A percentile compares a stretch with the other conserved stretches of the same genome.
Conservation (phyloP, 2,113 vertebrate species). For the Lampris megalopsis region DNA sequence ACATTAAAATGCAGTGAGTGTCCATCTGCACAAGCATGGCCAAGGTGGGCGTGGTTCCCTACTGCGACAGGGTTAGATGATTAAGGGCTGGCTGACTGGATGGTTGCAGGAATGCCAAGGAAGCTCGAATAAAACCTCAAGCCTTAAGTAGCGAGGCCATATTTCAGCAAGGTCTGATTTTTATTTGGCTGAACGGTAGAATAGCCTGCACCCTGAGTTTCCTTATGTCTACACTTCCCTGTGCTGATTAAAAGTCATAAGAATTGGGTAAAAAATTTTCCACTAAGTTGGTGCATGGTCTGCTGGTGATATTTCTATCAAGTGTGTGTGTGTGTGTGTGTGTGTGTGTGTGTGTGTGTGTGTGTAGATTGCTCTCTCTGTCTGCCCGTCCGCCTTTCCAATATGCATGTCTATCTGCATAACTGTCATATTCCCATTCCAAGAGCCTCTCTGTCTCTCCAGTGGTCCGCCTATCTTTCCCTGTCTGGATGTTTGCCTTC, state of each 20-base stretch:
- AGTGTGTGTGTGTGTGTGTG: background rate
- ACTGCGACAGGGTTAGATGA: conserved; percentile 21
- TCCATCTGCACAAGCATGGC: conserved; percentile 43
- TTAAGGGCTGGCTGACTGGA: conserved; percentile 25
- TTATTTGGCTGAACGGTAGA: conserved; percentile 19
- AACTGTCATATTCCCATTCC: no score
- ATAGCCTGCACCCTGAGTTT: background rate
- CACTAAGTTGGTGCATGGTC: background rate
- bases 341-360: conserved; percentile 13
- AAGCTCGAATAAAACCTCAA: conserved; percentile 36
- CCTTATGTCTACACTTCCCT: conserved; percentile 3
- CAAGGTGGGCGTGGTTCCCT: conserved; percentile 17
- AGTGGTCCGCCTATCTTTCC: conserved; percentile 11
- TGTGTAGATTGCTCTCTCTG: background rate
- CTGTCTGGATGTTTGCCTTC: conserved; percentile 9
- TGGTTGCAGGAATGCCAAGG: conserved; percentile 14
- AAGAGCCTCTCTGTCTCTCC: conserved; percentile 9
- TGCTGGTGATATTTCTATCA: conserved; percentile 2
- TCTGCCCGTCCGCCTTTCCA: background rate
- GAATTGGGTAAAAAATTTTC: conserved; percentile 20
- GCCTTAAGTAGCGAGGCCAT: conserved; percentile 16
- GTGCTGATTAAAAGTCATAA: background rate
- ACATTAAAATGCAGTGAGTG: conserved; percentile 21
- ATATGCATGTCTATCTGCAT: background rate
- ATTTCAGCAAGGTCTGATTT: conserved; percentile 6